Conservation (phyloP, 2,113 vertebrate species). For the Amia ocellicauda region DNA sequence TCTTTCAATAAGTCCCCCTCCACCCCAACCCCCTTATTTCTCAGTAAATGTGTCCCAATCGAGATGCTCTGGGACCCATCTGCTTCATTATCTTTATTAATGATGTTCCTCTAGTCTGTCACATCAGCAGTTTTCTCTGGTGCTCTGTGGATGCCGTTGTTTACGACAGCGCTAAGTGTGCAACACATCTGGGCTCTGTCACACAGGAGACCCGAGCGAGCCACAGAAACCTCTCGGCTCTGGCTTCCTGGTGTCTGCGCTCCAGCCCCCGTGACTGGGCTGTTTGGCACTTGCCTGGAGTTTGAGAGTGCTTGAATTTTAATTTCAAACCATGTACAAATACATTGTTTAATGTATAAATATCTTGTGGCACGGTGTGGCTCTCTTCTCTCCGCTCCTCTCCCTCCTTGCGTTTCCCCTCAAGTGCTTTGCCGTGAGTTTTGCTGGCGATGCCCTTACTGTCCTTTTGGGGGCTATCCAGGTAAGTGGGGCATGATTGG, state of each 20-base stretch:
- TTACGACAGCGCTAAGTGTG: conserved; percentile 53
- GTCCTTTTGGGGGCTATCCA: too few species aligned
- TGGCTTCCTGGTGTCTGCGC: conserved; percentile 46
- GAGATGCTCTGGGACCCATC: conserved; percentile 47
- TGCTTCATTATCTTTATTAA: conserved; percentile 62
- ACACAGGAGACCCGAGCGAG: conserved; percentile 36
- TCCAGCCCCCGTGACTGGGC: conserved; percentile 20
- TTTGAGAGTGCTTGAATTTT: conserved; percentile 34
- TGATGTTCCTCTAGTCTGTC: conserved; percentile 45
- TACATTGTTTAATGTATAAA: too few species aligned
- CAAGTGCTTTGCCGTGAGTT: too few species aligned
- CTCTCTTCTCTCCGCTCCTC: too few species aligned
- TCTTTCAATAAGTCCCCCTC: conserved; percentile 21
- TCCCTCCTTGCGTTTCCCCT: too few species aligned
- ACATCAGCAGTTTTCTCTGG: conserved; percentile 50
- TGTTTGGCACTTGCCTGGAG: conserved; percentile 33
- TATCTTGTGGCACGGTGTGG: too few species aligned
- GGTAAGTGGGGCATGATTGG: too few species aligned
- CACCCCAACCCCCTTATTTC: conserved; percentile 35
- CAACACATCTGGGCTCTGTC: conserved; percentile 60
- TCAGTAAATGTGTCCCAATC: conserved; percentile 37
- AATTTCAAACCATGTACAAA: too few species aligned
- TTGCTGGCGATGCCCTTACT: too few species aligned
- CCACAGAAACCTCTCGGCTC: conserved; percentile 38
- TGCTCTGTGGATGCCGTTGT: conserved; percentile 47